Base-by-base conservation (phyloP, 2,888 invertebrate genomes). In the Halocaridina rubra region DNA sequence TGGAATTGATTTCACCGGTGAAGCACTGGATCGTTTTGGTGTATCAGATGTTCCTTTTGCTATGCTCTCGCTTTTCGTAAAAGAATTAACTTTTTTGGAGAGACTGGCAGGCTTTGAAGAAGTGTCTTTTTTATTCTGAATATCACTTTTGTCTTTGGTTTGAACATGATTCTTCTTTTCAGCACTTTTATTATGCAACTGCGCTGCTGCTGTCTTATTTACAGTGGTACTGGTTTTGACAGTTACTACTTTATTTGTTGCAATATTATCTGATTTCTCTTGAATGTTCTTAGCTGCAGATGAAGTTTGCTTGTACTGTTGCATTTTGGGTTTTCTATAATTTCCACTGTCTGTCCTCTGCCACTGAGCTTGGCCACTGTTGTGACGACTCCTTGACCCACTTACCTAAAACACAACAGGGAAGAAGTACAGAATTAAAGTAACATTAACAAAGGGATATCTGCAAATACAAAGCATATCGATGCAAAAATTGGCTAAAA, bases 301-400 rank as follows among this genome's bases (percentile, higher is more conserved):
- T 2, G 67, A 24, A 27, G 33, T 82, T 3, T 57, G 16, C 82
- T 82, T 82, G 71, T 82, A 69, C 59, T 78, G 78, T 30, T 29
- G 8, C n/a, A 19, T 8, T 30, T 78, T 84, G 24, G 78, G 19
- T 71, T 84, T 84, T 61, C 78, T 84, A 71, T 84, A 84, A 32
- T 61, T 84, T n/a, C 76, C 77, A 71, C 59, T 57, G n/a, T 84
- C 84, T 22, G 53, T 32, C 32, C 74, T 57, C 30, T 75, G 80
- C 84, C 84, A 80, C n/a, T 84, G 84, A 53, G 64, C 69, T 10
- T 80, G 79, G 32, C 84, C 84, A 75, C 84, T 84, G 10, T 72
- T 30, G 53, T 84, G 79, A 46, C 84, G 32, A 64, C 79, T 84
- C 75, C 84, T 79, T 10, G 84, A 84, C 22, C 79, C 75, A 67